Percentiles rank a stretch among this genome's conserved stretches.
Conservation (phyloP, 2,113 vertebrate genomes). For the Embiotoca jacksoni region DNA sequence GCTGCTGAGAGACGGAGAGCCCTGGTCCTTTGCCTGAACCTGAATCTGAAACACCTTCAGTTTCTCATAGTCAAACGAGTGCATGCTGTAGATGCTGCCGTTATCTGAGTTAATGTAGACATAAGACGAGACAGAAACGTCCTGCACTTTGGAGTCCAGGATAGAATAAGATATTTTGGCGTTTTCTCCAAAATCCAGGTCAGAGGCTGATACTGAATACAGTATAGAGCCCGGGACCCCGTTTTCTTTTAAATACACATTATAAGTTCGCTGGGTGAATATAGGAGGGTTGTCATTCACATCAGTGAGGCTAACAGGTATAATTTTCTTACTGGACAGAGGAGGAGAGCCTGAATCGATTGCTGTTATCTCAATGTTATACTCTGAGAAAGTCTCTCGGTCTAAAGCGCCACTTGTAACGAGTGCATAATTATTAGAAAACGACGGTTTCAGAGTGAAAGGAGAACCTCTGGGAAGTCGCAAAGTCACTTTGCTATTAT, state of each 20-base stretch:
- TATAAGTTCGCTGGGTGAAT: too few species aligned
- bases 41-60: constrained; percentile 85
- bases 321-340: constrained; percentile 77
- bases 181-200: constrained; percentile 84
- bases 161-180: constrained; percentile 85
- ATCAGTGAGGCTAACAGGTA: constrained; percentile 87
- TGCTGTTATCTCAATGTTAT: constrained; percentile 83
- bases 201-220: constrained; percentile 85
- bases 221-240: constrained; percentile 83
- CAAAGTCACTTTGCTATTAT: constrained; percentile 71
- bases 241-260: constrained; percentile 87
- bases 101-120: constrained; percentile 87
- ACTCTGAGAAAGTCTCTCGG: constrained; percentile 82
- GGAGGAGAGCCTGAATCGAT: constrained; percentile 86
- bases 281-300: constrained; percentile 89
- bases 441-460: constrained; percentile 81
- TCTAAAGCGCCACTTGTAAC: constrained; percentile 85
- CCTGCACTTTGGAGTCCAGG: constrained; percentile 77
- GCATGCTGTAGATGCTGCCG: constrained; percentile 84
- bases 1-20: constrained; percentile 83
- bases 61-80: constrained; percentile 87
- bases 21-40: constrained; percentile 85
- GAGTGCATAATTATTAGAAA: constrained; percentile 88
- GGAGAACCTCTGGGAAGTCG: constrained; percentile 62
- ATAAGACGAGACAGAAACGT: constrained; percentile 83